Percentiles rank a stretch among this genome's conserved stretches.
These are phyloP conservation scores for Laothoe populi DNA, from an alignment of 2,888 invertebrate genomes.

Conservation along the genomic window DNA sequence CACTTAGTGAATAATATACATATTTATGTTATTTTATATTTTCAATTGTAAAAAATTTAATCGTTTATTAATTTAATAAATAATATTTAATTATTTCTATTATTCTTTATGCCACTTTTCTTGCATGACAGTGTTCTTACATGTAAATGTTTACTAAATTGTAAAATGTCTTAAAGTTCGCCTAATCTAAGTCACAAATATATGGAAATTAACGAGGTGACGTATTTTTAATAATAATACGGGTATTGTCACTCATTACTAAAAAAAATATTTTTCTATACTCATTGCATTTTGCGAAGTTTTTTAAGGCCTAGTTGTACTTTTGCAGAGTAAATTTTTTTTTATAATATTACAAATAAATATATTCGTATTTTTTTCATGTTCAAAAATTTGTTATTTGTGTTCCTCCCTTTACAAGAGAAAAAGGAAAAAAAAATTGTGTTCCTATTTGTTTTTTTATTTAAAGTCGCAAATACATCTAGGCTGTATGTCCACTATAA, in stretches of 20 bases:
- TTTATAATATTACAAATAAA: too few species aligned
- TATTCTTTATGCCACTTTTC: not conserved
- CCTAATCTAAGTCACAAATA: constrained; percentile 28
- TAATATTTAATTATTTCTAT: too few species aligned
- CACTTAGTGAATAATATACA: too few species aligned
- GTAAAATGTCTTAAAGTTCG: constrained; percentile 17
- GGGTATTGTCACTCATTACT: constrained; percentile 33
- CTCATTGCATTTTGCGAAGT: constrained; percentile 33
- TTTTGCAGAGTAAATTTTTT: not conserved
- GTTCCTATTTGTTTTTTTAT: too few species aligned
- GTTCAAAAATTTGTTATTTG: too few species aligned
- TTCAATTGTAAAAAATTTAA: too few species aligned
- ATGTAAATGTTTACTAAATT: constrained; percentile 15
- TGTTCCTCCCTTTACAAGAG: too few species aligned
- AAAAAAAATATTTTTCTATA: constrained; percentile 32
- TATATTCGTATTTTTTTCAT: too few species aligned
- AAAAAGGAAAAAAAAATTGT: too few species aligned
- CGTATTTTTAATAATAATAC: constrained; percentile 34
- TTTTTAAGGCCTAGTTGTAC: constrained; percentile 29
- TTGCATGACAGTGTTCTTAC: not conserved
- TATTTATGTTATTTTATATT: too few species aligned
- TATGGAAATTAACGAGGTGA: not conserved
- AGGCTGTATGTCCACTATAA: not conserved
- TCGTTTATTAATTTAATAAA: too few species aligned
- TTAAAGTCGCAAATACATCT: too few species aligned